Evolutionary conservation across 2,888 invertebrate species (phyloP).

Genomic region (Cerastis rubricosa): DNA sequence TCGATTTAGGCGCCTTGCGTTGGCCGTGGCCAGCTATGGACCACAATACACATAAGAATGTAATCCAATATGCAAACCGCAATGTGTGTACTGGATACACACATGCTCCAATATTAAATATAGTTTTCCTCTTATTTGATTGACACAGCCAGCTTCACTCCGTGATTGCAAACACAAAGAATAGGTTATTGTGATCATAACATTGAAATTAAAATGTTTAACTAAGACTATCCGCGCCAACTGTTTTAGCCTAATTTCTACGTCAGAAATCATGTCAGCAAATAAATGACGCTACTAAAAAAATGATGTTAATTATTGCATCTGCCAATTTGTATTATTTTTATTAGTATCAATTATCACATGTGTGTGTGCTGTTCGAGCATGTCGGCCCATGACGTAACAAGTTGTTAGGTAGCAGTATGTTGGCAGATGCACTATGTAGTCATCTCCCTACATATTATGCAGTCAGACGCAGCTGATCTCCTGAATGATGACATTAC

Average conservation of each 20-base stretch:
- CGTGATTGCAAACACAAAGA: constrained; percentile 30
- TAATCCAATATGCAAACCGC: constrained; percentile 74
- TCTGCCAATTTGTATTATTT: constrained; percentile 7
- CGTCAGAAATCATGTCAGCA: neutral
- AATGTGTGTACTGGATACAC: constrained; percentile 61
- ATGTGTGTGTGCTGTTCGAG: neutral
- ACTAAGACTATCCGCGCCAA: neutral
- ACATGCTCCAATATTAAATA: constrained; percentile 52
- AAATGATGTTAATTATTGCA: neutral
- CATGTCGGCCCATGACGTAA: neutral
- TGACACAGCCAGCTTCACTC: constrained; percentile 30
- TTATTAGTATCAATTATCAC: neutral
- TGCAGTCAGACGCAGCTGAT: neutral
- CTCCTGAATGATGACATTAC: neutral
- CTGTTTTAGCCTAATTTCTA: neutral
- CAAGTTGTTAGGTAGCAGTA: neutral
- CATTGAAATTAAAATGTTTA: constrained; percentile 10
- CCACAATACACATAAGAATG: constrained; percentile 69
- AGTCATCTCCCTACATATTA: neutral
- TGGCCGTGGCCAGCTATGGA: constrained; percentile 70
- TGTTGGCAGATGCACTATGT: constrained; percentile 6
- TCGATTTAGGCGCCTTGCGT: constrained; percentile 62
- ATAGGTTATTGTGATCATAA: neutral
- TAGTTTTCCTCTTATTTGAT: constrained; percentile 55
- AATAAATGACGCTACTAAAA: neutral